Base-by-base conservation (phyloP, 2,888 invertebrate genomes). In the Trichogramma evanescens region DNA sequence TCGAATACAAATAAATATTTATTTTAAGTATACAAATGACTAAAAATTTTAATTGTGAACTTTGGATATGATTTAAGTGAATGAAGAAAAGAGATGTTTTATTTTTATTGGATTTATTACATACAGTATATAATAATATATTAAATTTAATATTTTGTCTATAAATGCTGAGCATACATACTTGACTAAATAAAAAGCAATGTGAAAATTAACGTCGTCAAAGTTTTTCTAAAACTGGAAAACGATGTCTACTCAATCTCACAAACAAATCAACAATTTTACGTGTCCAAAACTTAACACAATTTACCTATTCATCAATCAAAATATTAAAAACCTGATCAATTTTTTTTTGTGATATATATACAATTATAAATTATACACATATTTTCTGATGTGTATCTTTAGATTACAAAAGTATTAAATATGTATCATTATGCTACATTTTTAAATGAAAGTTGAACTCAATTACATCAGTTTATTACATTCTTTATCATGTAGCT, bases 331-430 rank as follows among this genome's bases (percentile, higher is more conserved):
- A 48, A 48, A 58, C 46, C 7, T 50, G 39, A 59, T 61, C 48
- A 49, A 59, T 58, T 49, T 13, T 48, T 48, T 57, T 45, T 6
- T 54, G 54, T 52, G 5, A 59, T 58, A 50, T 62, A 62, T 64
- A 7, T 64, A 64, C 64, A 64, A 60, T 26, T 26, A 26, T 59
- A 62, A 64, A 62, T 48, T 57, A 60, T 60, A 62, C 62, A 64
- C 60, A 49, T 44, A 53, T 40, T 26, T 6, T 42, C 26, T 26
- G 26, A 45, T 10, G 58, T 60, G 60, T 60, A 62, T 10, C 45
- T 60, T 44, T 39, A 55, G 58, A 58, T 62, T 64, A 64, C 64
- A 64, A 62, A 64, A 64, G 62, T 62, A 62, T 57, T 64, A 64
- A 64, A 64, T 62, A 56, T 42, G 46, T 53, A 50, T 53, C 51